Evolutionary conservation across 2,113 vertebrate genomes (phyloP), one percentile per base, ranked within the genome.

Genomic region (Platycercus adscitus): DNA sequence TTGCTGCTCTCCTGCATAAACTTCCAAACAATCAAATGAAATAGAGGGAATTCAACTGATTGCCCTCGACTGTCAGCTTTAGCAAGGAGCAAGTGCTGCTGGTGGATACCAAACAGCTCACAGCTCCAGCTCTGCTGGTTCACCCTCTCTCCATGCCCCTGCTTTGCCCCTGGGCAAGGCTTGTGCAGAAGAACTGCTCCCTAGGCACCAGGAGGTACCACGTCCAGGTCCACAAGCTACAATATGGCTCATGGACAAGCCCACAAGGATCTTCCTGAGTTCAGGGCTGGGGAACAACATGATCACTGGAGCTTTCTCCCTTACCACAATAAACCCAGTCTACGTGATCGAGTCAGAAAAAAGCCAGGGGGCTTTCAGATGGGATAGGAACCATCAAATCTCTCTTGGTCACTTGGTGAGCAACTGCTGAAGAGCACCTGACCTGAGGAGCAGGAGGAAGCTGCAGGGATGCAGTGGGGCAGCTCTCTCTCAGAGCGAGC

Each of bases 321-420:
- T 55, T 82, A 75, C 69, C 33, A 64, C 61, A 46, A 13, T 13
- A 82, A 89, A 76, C 13, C 13, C 65, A 43, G 35, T 2, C 73
- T 24, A 69, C 3, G 2, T 0, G 0, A 76, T 24, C 1, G 3
- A 61, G 44, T 35, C 1, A 55, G 76, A 37, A 65, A 76, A 79
- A 86, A 50, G 9, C 12, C 85, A 35, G 10, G 4, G 46, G 50
- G 18, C 3, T 81, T 78, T 77, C 25, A 31, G 24, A 47, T 63
- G 46, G 64, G 37, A 56, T 5, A 53, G 55, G 12, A 84, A 43
- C 37, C 31, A 75, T 71, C 17, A 56, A 18, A 66, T 18, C 37
- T 55, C 39, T 60, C 50, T 70, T 0, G 1, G 53, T 43, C 53
- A 29, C 35, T 65, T 35, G 43, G 41, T 50, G n/a, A 92, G 37